Evolutionary conservation across 2,113 vertebrate genomes (phyloP).

Genomic region (Melanostigma gelatinosum): DNA sequence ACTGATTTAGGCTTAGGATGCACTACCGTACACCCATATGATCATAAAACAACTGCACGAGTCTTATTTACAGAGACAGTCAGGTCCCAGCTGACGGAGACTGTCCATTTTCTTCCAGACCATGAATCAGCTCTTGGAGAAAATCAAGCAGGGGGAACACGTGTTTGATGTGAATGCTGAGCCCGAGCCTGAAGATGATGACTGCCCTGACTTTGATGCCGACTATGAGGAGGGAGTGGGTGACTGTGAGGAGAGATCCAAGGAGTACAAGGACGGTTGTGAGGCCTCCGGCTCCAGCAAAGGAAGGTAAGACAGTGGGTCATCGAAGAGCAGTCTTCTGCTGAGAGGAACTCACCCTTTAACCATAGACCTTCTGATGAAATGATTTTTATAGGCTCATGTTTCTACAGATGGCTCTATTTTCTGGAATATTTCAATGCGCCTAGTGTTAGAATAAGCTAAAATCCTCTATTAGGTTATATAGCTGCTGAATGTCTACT

Average conservation of each 20-base stretch:
- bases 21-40: too few relatives aligned
- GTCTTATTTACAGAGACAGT: neutral
- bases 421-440: neutral
- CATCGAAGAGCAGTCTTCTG: neutral
- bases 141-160: slow-evolving; percentile 88
- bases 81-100: neutral
- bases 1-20: neutral
- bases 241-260: slow-evolving; percentile 66
- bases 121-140: slow-evolving; percentile 89
- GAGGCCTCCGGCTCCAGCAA: slow-evolving; percentile 63
- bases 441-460: neutral
- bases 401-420: neutral
- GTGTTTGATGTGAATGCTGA: slow-evolving; percentile 88
- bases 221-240: slow-evolving; percentile 76
- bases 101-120: slow-evolving; percentile 77
- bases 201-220: slow-evolving; percentile 79
- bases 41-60: neutral
- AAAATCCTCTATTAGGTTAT: neutral
- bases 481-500: neutral
- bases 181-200: slow-evolving; percentile 72
- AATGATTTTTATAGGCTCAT: neutral
- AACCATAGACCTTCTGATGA: neutral
- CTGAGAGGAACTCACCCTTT: neutral
- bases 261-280: slow-evolving; percentile 77
- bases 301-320: slow-evolving; percentile 67